Evolutionary conservation across 2,888 invertebrate genomes (phyloP).

Genomic region (Caenorhabditis drosophilae): DNA sequence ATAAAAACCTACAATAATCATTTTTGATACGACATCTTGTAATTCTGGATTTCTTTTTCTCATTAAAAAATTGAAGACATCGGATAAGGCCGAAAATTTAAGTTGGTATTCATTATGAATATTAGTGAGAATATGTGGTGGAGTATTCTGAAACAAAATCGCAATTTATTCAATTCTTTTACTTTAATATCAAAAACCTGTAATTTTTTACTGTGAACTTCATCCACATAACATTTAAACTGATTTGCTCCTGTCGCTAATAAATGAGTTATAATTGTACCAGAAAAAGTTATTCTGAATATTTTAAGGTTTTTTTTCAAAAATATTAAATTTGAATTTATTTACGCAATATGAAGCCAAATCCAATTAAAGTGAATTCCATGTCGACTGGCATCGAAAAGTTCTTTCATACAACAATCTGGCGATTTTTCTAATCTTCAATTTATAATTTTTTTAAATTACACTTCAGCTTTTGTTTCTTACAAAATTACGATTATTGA

Average conservation of each 20-base stretch:
- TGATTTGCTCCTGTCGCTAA: conserved; percentile 38
- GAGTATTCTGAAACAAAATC: no score
- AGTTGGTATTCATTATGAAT: conserved; percentile 37
- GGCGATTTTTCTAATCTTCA: conserved; percentile 27
- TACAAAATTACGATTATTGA: conserved; percentile 11
- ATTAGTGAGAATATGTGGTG: conserved; percentile 12
- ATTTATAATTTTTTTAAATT: not conserved
- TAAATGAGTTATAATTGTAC: conserved; percentile 36
- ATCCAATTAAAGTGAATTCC: conserved; percentile 52
- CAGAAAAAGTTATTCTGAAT: conserved; percentile 39
- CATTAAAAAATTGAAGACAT: conserved; percentile 48
- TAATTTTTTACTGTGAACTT: no score
- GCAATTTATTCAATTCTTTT: no score
- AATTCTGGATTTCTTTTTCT: conserved; percentile 35
- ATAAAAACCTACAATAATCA: conserved; percentile 15
- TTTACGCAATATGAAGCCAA: conserved; percentile 51
- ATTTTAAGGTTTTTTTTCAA: not conserved
- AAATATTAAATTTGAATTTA: not conserved
- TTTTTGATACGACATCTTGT: conserved; percentile 24
- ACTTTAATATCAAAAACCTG: no score
- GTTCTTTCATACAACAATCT: conserved; percentile 36
- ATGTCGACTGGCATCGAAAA: conserved; percentile 43
- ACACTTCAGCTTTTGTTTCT: not conserved
- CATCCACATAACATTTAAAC: conserved; percentile 38
- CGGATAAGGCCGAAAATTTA: conserved; percentile 40